Base-by-base conservation (phyloP, 53 echinoderm and acorn worm genomes). In the Holothuria leucospilota region DNA sequence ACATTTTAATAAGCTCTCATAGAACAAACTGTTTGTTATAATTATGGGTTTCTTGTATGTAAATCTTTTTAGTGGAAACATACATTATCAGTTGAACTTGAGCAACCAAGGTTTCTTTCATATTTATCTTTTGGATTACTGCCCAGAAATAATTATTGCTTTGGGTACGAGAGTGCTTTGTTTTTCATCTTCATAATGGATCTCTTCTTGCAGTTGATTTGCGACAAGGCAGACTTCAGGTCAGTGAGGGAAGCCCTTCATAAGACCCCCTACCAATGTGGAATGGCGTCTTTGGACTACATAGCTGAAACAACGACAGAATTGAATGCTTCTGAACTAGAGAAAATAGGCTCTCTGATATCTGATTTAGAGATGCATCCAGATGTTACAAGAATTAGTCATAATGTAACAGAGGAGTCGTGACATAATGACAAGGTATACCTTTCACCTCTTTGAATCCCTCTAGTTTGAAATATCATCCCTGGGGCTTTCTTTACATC, bases 151-250 rank as follows among this genome's bases (percentile, higher is more conserved):
- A 15, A 56, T 56, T 15, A 56, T 56, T 15, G 16, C 56, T 56
- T 18, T 56, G 56, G 18, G 18, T 18, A 4, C 16, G 18, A 56
- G 56, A 18, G 56, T 1, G 15, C 0, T 16, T 56, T 4, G 1
- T 16, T 2, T 56, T 56, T 16, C 1, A 18, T 56, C 56, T 56
- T 16, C 56, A 56, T 56, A 7, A 15, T 16, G 15, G 15, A 56
- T 18, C 15, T 56, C 4, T 56, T 63, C 16, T 61, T 68, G 15
- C 77, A 95, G 95, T 89, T 95, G 69, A 69, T 93, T 39, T 95
- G 95, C 91, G 95, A 95, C 68, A 89, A 89, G 34, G 77, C 84
- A 26, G 95, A 95, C 62, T 80, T 95, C 5, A 91, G 89, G 2
- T 23, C 59, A 18, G 93, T 95, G 4, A 63, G 95, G 69, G 85